Evolutionary conservation across 2,797 vertebrate species (phyloP).

Genomic region (Liasis olivaceus): DNA sequence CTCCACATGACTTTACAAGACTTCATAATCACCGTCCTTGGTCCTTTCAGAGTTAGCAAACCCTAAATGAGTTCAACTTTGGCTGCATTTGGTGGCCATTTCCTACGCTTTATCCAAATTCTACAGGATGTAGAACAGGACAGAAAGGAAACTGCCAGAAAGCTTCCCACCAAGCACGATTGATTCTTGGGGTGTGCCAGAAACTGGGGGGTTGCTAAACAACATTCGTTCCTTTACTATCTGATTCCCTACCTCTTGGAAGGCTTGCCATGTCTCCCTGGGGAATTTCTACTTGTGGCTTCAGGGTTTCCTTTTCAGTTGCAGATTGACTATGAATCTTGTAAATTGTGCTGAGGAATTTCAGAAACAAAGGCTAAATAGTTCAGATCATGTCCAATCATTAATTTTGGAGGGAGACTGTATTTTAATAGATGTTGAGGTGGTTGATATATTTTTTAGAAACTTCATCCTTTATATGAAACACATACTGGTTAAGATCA

Average conservation of each 20-base stretch:
- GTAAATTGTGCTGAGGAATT: background rate
- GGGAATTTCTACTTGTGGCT: background rate
- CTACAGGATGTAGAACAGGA: background rate
- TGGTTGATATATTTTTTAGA: background rate
- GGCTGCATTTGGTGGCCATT: no score
- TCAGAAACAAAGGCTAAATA: background rate
- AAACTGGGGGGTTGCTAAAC: constrained; percentile 29
- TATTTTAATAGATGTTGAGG: background rate
- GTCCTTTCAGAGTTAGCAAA: no score
- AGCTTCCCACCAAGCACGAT: constrained; percentile 65
- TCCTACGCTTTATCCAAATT: no score
- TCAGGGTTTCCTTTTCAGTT: background rate
- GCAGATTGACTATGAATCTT: background rate
- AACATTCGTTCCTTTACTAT: background rate
- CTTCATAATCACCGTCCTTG: no score
- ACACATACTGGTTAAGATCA: background rate
- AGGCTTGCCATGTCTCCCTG: background rate
- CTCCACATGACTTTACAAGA: no score
- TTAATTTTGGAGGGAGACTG: background rate
- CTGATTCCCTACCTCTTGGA: background rate
- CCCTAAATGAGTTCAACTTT: no score
- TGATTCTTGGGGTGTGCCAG: constrained; percentile 63
- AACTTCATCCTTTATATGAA: background rate
- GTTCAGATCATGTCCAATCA: background rate
- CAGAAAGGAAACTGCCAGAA: constrained; percentile 9